Conservation (phyloP, 2,113 vertebrate species). For the Bubo blakistoni region DNA sequence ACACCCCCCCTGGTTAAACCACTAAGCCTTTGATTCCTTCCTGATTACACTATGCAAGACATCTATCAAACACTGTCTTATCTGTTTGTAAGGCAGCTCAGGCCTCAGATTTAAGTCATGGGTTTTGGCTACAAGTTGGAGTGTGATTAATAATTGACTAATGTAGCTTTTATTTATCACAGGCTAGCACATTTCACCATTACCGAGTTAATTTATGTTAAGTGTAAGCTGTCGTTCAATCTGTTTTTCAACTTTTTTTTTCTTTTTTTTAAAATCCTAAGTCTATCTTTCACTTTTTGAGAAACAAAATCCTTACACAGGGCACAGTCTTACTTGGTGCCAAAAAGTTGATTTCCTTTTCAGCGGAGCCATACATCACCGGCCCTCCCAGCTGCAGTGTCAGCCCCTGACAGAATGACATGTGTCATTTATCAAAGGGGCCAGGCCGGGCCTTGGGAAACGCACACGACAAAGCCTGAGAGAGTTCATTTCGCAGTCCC, state of each 20-base stretch:
- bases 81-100: conserved; percentile 84
- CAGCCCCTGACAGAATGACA: conserved; percentile 99
- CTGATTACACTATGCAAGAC: conserved; percentile 77
- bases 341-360: conserved; percentile 99
- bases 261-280: conserved; percentile 61
- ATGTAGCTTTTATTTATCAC: conserved; percentile 87
- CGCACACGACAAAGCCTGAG: conserved; percentile 98
- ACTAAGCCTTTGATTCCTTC: conserved; percentile 75
- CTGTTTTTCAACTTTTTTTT: conserved; percentile 73
- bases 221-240: conserved; percentile 85
- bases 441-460: conserved; percentile 99
- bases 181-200: conserved; percentile 83
- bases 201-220: conserved; percentile 85
- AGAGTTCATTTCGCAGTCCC: conserved; percentile 98
- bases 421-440: conserved; percentile 99
- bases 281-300: conserved; percentile 83
- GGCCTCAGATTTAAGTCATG: conserved; percentile 83
- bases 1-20: conserved; percentile 68
- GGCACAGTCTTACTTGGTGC: conserved; percentile 90
- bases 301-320: conserved; percentile 89
- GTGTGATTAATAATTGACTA: conserved; percentile 89
- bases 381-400: conserved; percentile 98
- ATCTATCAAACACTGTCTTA: conserved; percentile 81
- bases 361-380: conserved; percentile 96
- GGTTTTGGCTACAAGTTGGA: conserved; percentile 84